These are phyloP conservation scores for Euzetes globulus DNA, from an alignment of 2,888 invertebrate genomes.

Conservation along the genomic window DNA sequence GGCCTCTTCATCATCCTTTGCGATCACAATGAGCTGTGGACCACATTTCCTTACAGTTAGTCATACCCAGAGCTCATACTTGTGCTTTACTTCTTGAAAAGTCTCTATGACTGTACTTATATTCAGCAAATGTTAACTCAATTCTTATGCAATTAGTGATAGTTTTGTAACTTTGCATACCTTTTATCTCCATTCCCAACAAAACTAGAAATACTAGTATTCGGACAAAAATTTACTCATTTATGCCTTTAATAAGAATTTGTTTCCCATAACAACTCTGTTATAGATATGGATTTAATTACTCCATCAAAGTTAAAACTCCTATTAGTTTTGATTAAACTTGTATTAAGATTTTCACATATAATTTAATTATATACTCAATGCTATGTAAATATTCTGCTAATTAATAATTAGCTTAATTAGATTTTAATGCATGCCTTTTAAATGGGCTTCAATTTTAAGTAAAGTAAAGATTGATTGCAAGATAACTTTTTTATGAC, in stretches of 20 bases:
- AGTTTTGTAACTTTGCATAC: neutral
- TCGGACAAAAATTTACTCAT: neutral
- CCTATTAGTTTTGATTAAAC: too few species aligned
- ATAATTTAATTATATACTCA: neutral
- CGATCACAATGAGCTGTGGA: constrained; percentile 9
- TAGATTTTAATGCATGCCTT: neutral
- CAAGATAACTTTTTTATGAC: neutral
- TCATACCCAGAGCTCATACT: too few species aligned
- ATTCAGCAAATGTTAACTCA: neutral
- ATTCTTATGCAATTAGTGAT: neutral
- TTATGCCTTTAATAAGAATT: too few species aligned
- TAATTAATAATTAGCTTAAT: neutral
- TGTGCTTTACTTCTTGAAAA: neutral
- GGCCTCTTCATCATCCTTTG: constrained; percentile 18
- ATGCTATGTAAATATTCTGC: neutral
- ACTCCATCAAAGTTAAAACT: too few species aligned
- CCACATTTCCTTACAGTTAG: constrained; percentile 17
- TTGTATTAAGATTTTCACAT: neutral
- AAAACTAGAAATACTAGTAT: neutral
- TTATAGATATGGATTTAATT: too few species aligned
- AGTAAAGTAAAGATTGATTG: neutral
- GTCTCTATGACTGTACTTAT: neutral
- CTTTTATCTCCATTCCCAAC: neutral
- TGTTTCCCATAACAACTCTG: too few species aligned
- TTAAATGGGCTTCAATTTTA: neutral